Evolutionary conservation across 2,888 invertebrate species (phyloP).

Genomic region (Altica lythri): DNA sequence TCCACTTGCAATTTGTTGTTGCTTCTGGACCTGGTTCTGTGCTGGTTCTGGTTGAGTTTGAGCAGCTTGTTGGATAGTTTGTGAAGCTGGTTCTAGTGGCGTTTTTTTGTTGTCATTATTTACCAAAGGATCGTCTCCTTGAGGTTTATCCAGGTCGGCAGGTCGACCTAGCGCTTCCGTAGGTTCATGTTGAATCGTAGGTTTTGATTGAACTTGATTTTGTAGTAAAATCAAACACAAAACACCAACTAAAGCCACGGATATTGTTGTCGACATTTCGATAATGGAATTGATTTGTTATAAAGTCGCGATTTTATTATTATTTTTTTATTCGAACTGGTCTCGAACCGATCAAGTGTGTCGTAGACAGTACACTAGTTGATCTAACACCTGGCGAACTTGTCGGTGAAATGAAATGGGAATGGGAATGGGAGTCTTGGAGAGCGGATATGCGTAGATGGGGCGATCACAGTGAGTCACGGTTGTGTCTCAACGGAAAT

Average conservation of each 20-base stretch:
- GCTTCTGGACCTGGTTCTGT: not conserved
- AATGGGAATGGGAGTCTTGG: constrained; percentile 14
- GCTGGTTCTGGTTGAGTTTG: not conserved
- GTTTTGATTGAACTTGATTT: constrained; percentile 16
- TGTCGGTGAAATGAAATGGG: constrained; percentile 15
- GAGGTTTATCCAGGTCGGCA: not conserved
- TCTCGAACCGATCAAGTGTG: constrained; percentile 6
- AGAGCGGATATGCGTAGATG: constrained; percentile 24
- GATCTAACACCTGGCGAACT: constrained; percentile 23
- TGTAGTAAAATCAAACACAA: constrained; percentile 22
- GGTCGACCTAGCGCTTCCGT: not conserved
- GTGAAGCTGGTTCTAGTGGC: too few species aligned
- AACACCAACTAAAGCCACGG: constrained; percentile 10
- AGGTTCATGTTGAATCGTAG: not conserved
- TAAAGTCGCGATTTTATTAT: not conserved
- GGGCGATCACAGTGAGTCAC: constrained; percentile 21
- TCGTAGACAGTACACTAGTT: constrained; percentile 11
- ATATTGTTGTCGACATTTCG: constrained; percentile 16
- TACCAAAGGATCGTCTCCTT: constrained; percentile 2
- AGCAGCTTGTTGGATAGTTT: not conserved
- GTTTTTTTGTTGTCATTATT: too few species aligned
- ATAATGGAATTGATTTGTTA: not conserved
- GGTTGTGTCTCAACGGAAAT: constrained; percentile 34
- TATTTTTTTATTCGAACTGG: not conserved
- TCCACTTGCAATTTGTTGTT: too few species aligned